Base-by-base conservation (phyloP, 2,888 invertebrate species). In the Trichopoda pennipes region DNA sequence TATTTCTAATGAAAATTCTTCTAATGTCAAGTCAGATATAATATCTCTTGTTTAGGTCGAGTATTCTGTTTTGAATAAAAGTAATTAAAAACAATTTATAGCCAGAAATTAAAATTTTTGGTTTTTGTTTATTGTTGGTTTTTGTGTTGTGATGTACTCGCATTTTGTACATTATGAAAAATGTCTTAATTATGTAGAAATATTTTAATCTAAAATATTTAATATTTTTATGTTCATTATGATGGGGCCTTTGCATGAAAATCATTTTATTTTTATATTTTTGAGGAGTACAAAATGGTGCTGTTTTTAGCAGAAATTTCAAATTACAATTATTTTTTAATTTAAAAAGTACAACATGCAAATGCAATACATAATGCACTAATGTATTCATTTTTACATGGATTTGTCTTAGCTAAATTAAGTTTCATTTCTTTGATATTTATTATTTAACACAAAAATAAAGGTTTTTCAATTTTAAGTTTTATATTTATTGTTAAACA, bases 51-150 rank as follows among this genome's bases (percentile, higher is more conserved):
- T 77, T 49, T 58, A 21, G 66, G 80, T 70, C 63, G 69, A 63
- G 63, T 61, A 53, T 60, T 63, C 32, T 76, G 60, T 66, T 28
- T 23, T 73, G 69, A 58, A 51, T 74, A 80, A 80, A 80, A 80
- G 82, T 82, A 82, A 82, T 82, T 80, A 82, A 79, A 82, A 82
- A 82, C 79, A 82, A 82, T 82, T 82, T 82, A 82, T 82, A 79
- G 79, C 79, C 68, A 68, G 60, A 79, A 82, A 79, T 82, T 79
- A 80, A 80, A 60, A 72, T 72, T 47, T 63, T 60, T 12, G n/a
- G n/a, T n/a, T n/a, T n/a, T n/a, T n/a, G n/a, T n/a, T 56, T 56
- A 47, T 55, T 72, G 64, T 47, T 23, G 32, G 3, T 56, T 68
- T 58, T 68, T 79, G 12, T 35, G 10, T 12, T n/a, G 51, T 66